Percentiles rank a stretch among this genome's conserved stretches.
These are phyloP conservation scores for Phocoena sinus DNA, from an alignment of 2,113 vertebrate species.

Conservation along the genomic window DNA sequence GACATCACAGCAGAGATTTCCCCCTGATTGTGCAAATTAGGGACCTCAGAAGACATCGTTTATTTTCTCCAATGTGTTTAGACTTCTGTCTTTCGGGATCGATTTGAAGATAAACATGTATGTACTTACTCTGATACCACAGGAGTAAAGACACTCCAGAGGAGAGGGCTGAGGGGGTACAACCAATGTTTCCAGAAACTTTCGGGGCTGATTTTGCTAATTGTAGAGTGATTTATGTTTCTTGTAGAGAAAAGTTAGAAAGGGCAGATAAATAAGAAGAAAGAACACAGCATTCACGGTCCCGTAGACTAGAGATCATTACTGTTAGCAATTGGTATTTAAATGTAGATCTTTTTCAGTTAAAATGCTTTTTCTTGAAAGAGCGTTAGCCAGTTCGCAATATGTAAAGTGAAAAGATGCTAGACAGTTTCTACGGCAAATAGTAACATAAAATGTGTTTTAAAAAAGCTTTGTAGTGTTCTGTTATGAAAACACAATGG, in stretches of 20 bases:
- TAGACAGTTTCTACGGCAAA: neutral
- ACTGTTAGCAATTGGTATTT: neutral
- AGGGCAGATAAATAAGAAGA: neutral
- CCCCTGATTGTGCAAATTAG: neutral
- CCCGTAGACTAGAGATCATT: neutral
- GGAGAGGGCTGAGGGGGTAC: neutral
- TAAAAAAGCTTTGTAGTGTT: neutral
- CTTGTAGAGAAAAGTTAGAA: neutral
- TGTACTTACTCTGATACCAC: neutral
- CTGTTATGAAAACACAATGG: neutral
- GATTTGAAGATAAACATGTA: slow-evolving; percentile 45
- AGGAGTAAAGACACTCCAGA: neutral
- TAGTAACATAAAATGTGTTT: neutral
- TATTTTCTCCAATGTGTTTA: slow-evolving; percentile 55
- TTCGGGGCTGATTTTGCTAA: slow-evolving; percentile 26
- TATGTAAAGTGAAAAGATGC: neutral
- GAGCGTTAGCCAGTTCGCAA: neutral
- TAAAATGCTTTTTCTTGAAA: neutral
- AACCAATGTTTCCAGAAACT: neutral
- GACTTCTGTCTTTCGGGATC: slow-evolving; percentile 43
- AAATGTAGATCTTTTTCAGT: neutral
- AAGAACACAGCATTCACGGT: neutral
- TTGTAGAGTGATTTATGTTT: slow-evolving; percentile 15
- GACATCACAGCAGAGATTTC: neutral
- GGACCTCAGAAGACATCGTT: slow-evolving; percentile 39